Evolutionary conservation across 2,888 invertebrate species (phyloP).

Genomic region (Sphecodes monilicornis): DNA sequence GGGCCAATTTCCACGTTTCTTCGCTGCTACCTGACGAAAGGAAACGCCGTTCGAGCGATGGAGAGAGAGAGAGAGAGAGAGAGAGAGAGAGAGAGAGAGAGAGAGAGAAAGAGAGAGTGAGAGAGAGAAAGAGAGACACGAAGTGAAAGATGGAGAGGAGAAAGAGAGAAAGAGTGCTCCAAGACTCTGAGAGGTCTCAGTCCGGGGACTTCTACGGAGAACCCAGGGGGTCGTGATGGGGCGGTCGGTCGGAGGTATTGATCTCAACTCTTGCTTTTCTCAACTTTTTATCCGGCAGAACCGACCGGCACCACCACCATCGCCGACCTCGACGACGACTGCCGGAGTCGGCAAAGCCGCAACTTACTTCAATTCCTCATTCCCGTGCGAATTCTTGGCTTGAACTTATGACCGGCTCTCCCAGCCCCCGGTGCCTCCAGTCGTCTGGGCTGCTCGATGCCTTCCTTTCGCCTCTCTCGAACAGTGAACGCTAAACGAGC

Average conservation of each 20-base stretch:
- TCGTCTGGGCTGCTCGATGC: conserved; percentile 69
- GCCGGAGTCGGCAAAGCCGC: conserved; percentile 73
- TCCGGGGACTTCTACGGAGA: conserved; percentile 74
- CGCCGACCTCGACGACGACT: conserved; percentile 69
- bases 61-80: neutral
- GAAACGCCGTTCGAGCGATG: conserved; percentile 33
- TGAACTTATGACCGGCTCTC: conserved; percentile 81
- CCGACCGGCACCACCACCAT: conserved; percentile 77
- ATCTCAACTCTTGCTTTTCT: conserved; percentile 84
- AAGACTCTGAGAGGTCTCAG: conserved; percentile 68
- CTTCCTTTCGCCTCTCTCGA: conserved; percentile 71
- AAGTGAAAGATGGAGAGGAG: neutral
- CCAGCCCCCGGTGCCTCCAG: conserved; percentile 49
- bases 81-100: neutral
- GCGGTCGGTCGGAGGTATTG: conserved; percentile 82
- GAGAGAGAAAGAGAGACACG: conserved; percentile 29
- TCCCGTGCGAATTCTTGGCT: conserved; percentile 82
- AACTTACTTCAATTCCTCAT: conserved; percentile 82
- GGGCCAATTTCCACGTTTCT: conserved; percentile 56
- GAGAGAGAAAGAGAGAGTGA: neutral
- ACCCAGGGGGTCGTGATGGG: conserved; percentile 70
- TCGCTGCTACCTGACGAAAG: conserved; percentile 59
- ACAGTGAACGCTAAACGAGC: conserved; percentile 74
- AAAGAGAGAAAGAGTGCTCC: conserved; percentile 36
- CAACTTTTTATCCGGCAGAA: conserved; percentile 83